phyloP scores from a whole-genome alignment of 2,113 vertebrate species.

The Chroicocephalus ridibundus region DNA sequence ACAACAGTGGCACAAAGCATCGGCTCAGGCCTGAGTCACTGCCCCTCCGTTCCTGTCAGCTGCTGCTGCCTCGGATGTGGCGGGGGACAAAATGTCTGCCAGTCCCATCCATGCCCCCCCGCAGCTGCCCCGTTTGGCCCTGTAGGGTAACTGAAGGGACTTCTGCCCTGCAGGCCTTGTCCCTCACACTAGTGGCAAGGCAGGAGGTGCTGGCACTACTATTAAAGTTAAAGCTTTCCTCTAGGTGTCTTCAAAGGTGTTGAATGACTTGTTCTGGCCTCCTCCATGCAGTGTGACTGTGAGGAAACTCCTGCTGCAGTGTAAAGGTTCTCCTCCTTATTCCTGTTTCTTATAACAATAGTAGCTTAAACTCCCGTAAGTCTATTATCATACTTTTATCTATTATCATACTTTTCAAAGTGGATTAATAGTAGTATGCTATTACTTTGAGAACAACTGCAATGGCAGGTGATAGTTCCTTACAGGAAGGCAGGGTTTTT shows the following conservation, averaged over 20 bases:
- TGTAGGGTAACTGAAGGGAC: not conserved
- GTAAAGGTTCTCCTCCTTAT: not conserved
- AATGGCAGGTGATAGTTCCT: not conserved
- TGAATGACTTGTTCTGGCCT: not conserved
- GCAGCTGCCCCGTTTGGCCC: not conserved
- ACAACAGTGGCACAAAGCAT: not conserved
- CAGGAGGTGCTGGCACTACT: not conserved
- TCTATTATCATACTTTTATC: not conserved
- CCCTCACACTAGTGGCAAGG: not conserved
- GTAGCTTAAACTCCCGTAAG: not conserved
- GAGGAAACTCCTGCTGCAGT: not conserved
- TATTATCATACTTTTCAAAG: not conserved
- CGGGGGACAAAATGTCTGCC: not conserved
- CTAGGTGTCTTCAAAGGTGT: not conserved
- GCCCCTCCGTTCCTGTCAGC: not conserved
- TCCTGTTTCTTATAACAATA: not conserved
- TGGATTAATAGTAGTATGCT: not conserved
- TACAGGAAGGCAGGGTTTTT: not conserved
- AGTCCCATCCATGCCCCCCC: rapidly evolving
- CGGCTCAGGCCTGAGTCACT: not conserved
- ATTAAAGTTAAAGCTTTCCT: not conserved
- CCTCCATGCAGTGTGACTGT: not conserved
- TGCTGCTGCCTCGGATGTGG: not conserved
- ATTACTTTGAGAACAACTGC: not conserved
- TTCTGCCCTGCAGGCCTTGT: not conserved